Percentiles rank a stretch among this genome's conserved stretches.
Conservation (phyloP, 2,113 vertebrate genomes). For the Craseonycteris thonglongyai region DNA sequence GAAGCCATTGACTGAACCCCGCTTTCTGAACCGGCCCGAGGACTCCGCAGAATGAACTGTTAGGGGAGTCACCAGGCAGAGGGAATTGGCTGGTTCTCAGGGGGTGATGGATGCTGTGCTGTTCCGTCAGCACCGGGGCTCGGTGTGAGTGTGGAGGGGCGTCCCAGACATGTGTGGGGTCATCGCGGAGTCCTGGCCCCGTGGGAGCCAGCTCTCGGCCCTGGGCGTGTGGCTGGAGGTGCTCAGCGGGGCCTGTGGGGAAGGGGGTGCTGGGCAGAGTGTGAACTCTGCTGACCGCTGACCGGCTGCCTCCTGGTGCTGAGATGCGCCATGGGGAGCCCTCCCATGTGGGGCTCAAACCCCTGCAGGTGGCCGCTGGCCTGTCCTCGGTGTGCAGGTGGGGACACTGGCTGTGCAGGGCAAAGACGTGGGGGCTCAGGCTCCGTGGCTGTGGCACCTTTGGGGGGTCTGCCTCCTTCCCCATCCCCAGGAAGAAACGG, state of each 20-base stretch:
- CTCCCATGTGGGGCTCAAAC: accelerated
- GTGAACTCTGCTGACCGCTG: accelerated
- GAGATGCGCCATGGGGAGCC: background rate
- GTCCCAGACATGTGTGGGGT: accelerated
- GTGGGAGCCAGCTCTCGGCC: background rate
- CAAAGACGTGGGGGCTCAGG: accelerated
- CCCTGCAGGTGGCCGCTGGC: background rate
- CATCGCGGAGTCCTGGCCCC: accelerated
- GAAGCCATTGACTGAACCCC: accelerated
- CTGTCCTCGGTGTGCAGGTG: accelerated
- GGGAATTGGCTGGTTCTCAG: background rate
- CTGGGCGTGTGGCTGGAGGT: accelerated
- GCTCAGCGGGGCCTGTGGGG: accelerated
- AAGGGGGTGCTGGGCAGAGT: background rate
- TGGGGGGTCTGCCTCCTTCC: background rate
- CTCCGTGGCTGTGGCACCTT: background rate
- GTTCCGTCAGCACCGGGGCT: too few relatives aligned
- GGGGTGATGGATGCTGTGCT: too few relatives aligned
- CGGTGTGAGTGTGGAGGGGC: accelerated
- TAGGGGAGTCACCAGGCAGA: background rate
- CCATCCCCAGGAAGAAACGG: background rate
- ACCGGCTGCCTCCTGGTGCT: background rate
- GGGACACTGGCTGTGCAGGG: background rate
- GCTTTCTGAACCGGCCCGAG: background rate
- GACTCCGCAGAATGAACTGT: background rate